phyloP scores from a whole-genome alignment of 2,797 vertebrate species.

The Chelidonichthys spinosus region DNA sequence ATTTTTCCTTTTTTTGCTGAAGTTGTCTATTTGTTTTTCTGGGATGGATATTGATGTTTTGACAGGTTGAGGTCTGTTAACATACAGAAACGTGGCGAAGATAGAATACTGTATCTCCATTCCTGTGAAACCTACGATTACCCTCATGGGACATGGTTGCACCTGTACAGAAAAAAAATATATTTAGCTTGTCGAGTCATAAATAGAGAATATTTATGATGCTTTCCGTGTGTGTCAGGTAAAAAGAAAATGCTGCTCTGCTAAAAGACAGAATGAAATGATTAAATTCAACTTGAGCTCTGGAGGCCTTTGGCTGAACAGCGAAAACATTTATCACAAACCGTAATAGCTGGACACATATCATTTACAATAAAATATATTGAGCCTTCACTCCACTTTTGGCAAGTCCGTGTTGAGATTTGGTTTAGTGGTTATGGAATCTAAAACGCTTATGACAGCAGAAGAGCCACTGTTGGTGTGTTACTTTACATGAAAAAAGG shows the following conservation, averaged over 20 bases:
- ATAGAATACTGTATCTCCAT: conserved; percentile 3
- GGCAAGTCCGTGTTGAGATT: conserved; percentile 54
- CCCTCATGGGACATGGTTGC: not conserved
- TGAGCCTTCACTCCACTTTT: conserved; percentile 55
- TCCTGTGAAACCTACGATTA: conserved; percentile 16
- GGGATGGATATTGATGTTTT: conserved; percentile 43
- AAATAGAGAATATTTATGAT: conserved; percentile 51
- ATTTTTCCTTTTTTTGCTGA: conserved; percentile 41
- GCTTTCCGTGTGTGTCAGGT: conserved; percentile 43
- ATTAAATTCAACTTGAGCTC: conserved; percentile 63
- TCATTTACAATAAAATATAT: conserved; percentile 74
- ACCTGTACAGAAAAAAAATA: conserved; percentile 25
- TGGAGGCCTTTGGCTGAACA: conserved; percentile 61
- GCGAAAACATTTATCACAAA: conserved; percentile 67
- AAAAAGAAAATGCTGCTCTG: conserved; percentile 33
- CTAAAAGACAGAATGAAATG: conserved; percentile 71
- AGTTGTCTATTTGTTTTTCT: conserved; percentile 49
- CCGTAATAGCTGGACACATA: conserved; percentile 61
- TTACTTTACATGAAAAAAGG: conserved; percentile 22
- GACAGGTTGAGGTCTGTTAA: conserved; percentile 36
- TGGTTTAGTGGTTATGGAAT: conserved; percentile 60
- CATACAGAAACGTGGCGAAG: not conserved
- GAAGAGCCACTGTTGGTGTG: conserved; percentile 48
- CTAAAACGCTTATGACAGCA: conserved; percentile 71
- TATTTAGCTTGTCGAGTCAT: conserved; percentile 28